Base-by-base conservation (phyloP, 2,797 vertebrate genomes). In the Syndactyla subalaris region DNA sequence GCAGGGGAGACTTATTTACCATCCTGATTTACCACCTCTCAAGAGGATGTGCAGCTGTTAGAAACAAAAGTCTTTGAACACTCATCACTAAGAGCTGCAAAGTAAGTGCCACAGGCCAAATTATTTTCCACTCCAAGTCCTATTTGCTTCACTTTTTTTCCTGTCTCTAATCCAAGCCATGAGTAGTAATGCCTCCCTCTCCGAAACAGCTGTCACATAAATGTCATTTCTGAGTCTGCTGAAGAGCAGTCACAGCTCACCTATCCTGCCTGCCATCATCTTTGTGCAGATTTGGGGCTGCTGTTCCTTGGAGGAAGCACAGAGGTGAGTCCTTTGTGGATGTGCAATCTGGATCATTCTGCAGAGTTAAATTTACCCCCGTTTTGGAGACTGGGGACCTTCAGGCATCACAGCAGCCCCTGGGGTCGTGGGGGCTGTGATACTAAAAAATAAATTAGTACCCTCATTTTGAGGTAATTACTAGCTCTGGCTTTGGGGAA, bases 381-480 rank as follows among this genome's bases (percentile, higher is more conserved):
- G 2, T 34, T 86, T 67, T 57, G 62, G 61, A 80, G 51, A 61
- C 41, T 23, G 14, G 9, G 14, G n/a, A 78, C 21, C 46, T 96
- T 85, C 68, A 55, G 46, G 46, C 66, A 85, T 34, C 51, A 43
- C 26, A 91, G 26, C 34, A 79, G 3, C 15, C 54, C 79, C 0
- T 0, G 13, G 30, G 22, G 6, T 34, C 5, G 26, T 14, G 21
- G 21, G 30, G 24, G 34, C 7, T 22, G 30, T 48, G 43, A 75
- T 72, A 65, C 34, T 86, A 78, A 91, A 75, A 92, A 66, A 52
- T 61, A 63, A 92, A 92, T 85, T 88, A 91, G 58, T 54, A 94
- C 62, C 6, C 45, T 89, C 7, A 32, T 82, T 84, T 57, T 67
- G 51, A 55, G 43, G 59, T 43, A 91, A 80, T 96, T 91, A 89